These are phyloP conservation scores for Aurelia sp. DNA, from an alignment of 30 jellyfish, hydroid and myxozoan species.

Conservation along the genomic window DNA sequence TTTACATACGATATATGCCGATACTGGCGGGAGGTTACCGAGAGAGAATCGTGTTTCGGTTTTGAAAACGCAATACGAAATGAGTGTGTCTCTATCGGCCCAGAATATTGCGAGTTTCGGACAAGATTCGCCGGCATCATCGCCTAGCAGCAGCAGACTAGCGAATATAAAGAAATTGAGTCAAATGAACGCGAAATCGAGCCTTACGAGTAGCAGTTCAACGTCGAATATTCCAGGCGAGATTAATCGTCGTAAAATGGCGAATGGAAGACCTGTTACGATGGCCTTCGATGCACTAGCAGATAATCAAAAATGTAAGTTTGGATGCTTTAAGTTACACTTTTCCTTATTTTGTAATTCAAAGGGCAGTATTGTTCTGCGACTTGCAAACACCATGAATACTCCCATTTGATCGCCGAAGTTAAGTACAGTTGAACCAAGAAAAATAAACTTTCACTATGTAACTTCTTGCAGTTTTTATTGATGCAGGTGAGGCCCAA, in stretches of 20 bases:
- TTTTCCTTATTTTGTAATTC: neutral
- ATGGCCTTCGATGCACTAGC: neutral
- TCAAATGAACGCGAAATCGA: neutral
- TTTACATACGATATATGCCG: neutral
- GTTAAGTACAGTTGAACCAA: too few relatives aligned
- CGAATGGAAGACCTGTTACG: constrained; percentile 3
- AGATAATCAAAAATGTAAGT: constrained; percentile 6
- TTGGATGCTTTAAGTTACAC: neutral
- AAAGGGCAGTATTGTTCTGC: too few relatives aligned
- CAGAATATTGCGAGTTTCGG: neutral
- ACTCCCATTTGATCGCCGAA: too few relatives aligned
- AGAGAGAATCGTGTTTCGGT: constrained; percentile 19
- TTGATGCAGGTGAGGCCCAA: too few relatives aligned
- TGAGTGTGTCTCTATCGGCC: neutral
- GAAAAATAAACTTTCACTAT: too few relatives aligned
- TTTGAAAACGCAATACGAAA: constrained; percentile 1
- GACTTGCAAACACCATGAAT: too few relatives aligned
- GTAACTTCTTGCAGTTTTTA: too few relatives aligned
- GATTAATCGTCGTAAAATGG: neutral
- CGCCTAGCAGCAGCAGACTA: neutral
- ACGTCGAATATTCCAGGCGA: neutral
- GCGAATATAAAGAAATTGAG: constrained; percentile 10
- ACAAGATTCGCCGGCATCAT: neutral
- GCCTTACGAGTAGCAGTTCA: neutral
- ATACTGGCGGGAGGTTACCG: constrained; percentile 4